Evolutionary conservation across 2,888 invertebrate genomes (phyloP).

Genomic region (Crioceris asparagi): DNA sequence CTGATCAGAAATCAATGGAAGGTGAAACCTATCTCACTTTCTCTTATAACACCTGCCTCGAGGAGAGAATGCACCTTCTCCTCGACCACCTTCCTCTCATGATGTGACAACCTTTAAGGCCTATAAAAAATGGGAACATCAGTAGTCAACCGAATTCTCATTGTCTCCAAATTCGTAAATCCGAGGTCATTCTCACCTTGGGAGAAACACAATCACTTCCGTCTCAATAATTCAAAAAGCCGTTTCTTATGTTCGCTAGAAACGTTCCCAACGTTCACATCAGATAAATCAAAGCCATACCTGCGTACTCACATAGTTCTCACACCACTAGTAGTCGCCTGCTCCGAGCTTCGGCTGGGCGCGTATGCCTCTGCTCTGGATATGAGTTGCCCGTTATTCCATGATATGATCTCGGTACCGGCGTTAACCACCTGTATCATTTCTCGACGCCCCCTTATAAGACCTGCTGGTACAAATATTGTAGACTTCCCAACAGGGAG

Average conservation of each 20-base stretch:
- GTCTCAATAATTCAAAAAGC: too few species aligned
- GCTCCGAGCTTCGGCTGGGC: neutral
- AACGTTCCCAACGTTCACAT: too few species aligned
- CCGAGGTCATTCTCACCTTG: conserved; percentile 7
- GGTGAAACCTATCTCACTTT: conserved; percentile 10
- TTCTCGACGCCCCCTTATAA: neutral
- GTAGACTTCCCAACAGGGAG: too few species aligned
- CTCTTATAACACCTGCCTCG: conserved; percentile 9
- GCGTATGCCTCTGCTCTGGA: neutral
- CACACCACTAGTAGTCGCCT: neutral
- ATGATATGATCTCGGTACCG: neutral
- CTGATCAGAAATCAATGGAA: conserved; percentile 6
- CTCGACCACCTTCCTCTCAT: conserved; percentile 9
- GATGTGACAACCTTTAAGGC: conserved; percentile 10
- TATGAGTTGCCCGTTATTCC: neutral
- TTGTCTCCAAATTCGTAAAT: conserved; percentile 6
- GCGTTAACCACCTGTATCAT: neutral
- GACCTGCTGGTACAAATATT: neutral
- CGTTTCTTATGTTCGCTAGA: too few species aligned
- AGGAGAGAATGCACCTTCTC: conserved; percentile 10
- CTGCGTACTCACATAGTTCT: too few species aligned
- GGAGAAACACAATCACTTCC: too few species aligned
- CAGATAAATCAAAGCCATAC: too few species aligned
- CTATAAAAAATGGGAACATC: conserved; percentile 10
- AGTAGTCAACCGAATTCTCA: conserved; percentile 10